Evolutionary conservation across 1,140 invertebrate genomes (phyloP).

Genomic region (Bombus turneri): DNA sequence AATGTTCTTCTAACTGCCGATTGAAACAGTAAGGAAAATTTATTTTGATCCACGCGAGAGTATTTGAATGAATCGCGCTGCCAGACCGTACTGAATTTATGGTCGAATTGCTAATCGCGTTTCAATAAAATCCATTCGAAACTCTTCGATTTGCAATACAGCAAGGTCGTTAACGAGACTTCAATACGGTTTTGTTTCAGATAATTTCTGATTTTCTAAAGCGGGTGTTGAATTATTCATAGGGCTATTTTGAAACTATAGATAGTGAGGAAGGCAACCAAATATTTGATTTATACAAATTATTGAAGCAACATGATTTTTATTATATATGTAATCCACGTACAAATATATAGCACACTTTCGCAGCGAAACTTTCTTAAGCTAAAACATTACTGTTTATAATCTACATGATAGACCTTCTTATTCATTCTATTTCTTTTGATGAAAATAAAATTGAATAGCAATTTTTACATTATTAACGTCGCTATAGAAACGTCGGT

Average conservation of each 20-base stretch:
- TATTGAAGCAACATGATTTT: too few relatives aligned
- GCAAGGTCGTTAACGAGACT: too few relatives aligned
- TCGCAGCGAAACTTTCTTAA: too few relatives aligned
- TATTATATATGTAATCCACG: too few relatives aligned
- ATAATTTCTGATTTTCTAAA: background rate
- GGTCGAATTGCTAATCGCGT: background rate
- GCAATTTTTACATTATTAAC: background rate
- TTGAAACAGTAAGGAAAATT: conserved; percentile 47
- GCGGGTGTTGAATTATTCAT: background rate
- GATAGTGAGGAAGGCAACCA: too few relatives aligned
- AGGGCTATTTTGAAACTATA: too few relatives aligned
- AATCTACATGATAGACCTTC: too few relatives aligned
- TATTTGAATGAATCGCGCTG: background rate
- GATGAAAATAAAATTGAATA: background rate
- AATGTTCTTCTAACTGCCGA: conserved; percentile 58
- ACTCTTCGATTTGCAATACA: background rate
- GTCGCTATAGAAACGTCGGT: background rate
- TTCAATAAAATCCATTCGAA: background rate
- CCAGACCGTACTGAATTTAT: background rate
- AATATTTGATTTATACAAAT: too few relatives aligned
- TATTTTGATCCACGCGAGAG: background rate
- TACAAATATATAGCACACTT: too few relatives aligned
- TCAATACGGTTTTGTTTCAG: background rate
- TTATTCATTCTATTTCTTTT: background rate
- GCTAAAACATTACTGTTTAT: too few relatives aligned